phyloP scores from a whole-genome alignment of 2,113 vertebrate genomes.

The Psilopogon haemacephalus region DNA sequence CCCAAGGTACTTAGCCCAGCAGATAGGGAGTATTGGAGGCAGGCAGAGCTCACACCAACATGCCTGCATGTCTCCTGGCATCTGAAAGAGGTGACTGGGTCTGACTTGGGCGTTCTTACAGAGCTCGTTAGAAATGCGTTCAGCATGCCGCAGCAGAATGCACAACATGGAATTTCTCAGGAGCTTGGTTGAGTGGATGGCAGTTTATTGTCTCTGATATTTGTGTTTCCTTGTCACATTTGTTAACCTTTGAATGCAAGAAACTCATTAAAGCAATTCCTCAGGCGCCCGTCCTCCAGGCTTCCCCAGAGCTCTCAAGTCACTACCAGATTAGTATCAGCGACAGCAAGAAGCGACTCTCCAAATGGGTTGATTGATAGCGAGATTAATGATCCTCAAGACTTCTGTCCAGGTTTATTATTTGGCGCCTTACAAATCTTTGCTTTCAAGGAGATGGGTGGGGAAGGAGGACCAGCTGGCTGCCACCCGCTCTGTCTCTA shows the following conservation, averaged over 20 bases:
- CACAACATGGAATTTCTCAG: neutral
- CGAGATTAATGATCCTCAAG: conserved; percentile 56
- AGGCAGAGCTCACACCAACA: neutral
- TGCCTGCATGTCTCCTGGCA: neutral
- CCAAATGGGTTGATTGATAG: conserved; percentile 60
- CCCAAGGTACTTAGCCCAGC: neutral
- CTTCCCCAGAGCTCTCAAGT: conserved; percentile 39
- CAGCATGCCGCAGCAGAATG: neutral
- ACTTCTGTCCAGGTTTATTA: conserved; percentile 66
- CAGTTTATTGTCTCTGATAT: conserved; percentile 1
- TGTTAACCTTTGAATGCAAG: conserved; percentile 58
- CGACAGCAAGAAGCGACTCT: conserved; percentile 6
- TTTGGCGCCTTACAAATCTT: conserved; percentile 40
- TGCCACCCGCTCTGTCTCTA: conserved; percentile 37
- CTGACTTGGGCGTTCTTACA: neutral
- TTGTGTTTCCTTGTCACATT: conserved; percentile 54
- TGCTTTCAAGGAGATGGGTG: conserved; percentile 39
- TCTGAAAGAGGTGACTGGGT: neutral
- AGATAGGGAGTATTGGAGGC: neutral
- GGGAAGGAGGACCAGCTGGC: conserved; percentile 51
- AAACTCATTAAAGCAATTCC: conserved; percentile 57
- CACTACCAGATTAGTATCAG: conserved; percentile 26
- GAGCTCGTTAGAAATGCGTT: neutral
- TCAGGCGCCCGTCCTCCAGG: neutral
- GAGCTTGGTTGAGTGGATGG: neutral